Evolutionary conservation across 2,113 vertebrate genomes (phyloP).

Genomic region (Microcebus ravelobensis): DNA sequence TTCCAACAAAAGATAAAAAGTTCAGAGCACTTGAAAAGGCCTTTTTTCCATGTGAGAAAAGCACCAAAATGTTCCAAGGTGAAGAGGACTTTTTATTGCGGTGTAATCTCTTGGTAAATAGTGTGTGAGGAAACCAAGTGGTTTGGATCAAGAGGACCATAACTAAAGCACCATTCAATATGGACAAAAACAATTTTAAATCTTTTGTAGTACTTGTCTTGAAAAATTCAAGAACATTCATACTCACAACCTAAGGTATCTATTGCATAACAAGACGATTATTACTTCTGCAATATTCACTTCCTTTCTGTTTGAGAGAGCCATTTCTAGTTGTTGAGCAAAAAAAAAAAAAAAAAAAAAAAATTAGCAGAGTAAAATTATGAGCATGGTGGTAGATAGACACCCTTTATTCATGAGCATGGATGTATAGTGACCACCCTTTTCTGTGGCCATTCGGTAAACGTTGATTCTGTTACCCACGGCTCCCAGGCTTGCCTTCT

Average conservation of each 20-base stretch:
- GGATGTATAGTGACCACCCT: background rate
- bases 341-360: background rate
- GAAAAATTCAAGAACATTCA: background rate
- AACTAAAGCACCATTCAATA: background rate
- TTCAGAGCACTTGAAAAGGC: background rate
- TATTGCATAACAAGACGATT: background rate
- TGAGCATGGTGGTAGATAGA: background rate
- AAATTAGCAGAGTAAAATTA: background rate
- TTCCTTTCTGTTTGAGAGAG: constrained; percentile 25
- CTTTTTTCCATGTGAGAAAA: background rate
- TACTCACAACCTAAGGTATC: background rate
- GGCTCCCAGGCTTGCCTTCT: background rate
- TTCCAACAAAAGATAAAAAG: background rate
- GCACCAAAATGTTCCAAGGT: background rate
- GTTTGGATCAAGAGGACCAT: background rate
- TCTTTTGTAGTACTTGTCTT: background rate
- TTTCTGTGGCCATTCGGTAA: background rate
- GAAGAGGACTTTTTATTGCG: background rate
- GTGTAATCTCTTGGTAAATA: background rate
- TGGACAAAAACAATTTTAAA: background rate
- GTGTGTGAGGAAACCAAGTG: background rate
- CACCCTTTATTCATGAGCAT: background rate
- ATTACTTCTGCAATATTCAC: background rate
- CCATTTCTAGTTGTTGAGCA: background rate
- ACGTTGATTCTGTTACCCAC: background rate